Percentiles rank a stretch among this genome's conserved stretches.
phyloP scores from a whole-genome alignment of 1,140 invertebrate genomes.

The Pantala flavescens region DNA sequence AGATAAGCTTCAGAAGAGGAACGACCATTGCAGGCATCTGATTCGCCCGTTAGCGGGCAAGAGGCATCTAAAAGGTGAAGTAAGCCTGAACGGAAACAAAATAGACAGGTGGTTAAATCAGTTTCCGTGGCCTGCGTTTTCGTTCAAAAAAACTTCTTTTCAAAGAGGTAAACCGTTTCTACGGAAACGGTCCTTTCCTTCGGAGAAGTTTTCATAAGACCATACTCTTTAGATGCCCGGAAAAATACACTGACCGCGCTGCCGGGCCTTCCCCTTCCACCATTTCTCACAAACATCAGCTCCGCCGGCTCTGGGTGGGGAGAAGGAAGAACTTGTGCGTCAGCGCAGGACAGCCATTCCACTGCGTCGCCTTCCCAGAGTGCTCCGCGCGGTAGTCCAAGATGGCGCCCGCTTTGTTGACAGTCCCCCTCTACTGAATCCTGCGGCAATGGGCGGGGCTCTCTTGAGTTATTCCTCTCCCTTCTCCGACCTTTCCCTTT shows the following conservation, averaged over 20 bases:
- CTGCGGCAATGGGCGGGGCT: not conserved
- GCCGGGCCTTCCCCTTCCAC: not conserved
- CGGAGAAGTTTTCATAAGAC: not conserved
- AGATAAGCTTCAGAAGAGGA: not conserved
- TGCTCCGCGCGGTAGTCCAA: not conserved
- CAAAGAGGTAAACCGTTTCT: not conserved
- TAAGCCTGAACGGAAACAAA: not conserved
- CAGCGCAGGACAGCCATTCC: constrained; percentile 1
- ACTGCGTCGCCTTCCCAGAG: constrained; percentile 1
- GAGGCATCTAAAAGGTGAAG: not conserved
- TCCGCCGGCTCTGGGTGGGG: not conserved
- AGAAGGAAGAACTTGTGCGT: not conserved
- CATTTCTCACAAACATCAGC: not conserved
- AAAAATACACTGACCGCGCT: not conserved
- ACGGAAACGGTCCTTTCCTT: not conserved
- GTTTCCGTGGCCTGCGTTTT: not conserved
- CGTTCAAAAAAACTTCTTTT: not conserved
- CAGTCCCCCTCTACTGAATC: not conserved
- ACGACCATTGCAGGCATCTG: not conserved
- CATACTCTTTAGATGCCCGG: not conserved
- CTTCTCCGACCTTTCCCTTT: not conserved
- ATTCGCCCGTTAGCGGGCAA: not conserved
- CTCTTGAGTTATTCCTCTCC: not conserved
- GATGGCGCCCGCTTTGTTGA: not conserved
- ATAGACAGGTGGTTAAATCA: not conserved